Evolutionary conservation across 2,797 vertebrate species (phyloP).

Genomic region (Poliocrania exsul): DNA sequence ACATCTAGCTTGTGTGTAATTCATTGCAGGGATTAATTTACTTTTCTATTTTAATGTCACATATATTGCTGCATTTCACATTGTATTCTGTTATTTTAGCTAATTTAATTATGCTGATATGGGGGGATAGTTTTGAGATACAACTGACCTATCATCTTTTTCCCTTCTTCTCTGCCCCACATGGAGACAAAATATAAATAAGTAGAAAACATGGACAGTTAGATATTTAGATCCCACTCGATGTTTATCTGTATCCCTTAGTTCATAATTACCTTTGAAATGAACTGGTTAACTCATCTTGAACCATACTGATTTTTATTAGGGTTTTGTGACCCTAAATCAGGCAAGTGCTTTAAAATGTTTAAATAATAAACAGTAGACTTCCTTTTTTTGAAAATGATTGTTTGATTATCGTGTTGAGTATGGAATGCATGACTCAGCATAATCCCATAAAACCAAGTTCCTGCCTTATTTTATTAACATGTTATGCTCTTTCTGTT

Average conservation of each 20-base stretch:
- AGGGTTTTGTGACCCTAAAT: neutral
- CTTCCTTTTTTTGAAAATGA: neutral
- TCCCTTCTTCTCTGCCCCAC: neutral
- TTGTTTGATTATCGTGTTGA: neutral
- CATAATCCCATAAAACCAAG: neutral
- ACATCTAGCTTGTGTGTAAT: neutral
- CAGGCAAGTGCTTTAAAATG: neutral
- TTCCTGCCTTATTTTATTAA: neutral
- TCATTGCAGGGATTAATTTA: neutral
- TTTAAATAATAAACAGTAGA: neutral
- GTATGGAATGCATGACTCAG: neutral
- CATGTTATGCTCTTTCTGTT: neutral
- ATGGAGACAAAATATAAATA: neutral
- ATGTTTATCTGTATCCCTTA: neutral
- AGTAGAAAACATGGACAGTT: neutral
- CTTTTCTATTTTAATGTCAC: neutral
- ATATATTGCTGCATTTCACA: neutral
- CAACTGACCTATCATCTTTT: neutral
- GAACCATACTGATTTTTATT: neutral
- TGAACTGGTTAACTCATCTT: neutral
- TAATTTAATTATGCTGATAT: neutral
- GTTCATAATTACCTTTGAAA: neutral
- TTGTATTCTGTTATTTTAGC: neutral
- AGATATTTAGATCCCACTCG: neutral
- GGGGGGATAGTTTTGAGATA: neutral